phyloP scores from a whole-genome alignment of 2,888 invertebrate genomes.

The Schizotus pectinicornis region DNA sequence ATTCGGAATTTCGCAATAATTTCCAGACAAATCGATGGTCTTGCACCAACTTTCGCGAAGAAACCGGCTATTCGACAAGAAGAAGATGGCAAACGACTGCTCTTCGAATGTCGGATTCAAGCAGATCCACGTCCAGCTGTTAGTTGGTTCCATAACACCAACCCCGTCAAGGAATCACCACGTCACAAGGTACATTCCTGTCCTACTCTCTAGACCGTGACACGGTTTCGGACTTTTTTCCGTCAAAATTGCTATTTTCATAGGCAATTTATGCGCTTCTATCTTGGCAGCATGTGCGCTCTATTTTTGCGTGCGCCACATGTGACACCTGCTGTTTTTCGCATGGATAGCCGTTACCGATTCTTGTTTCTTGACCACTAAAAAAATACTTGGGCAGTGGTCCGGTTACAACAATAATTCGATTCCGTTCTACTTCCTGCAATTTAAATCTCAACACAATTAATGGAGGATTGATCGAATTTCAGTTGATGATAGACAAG shows the following conservation, averaged over 20 bases:
- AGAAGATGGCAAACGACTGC: conserved; percentile 91
- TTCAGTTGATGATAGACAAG: conserved; percentile 84
- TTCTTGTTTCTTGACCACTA: conserved; percentile 34
- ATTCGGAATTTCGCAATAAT: conserved; percentile 12
- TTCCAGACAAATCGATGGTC: conserved; percentile 93
- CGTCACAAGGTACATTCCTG: conserved; percentile 78
- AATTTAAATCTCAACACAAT: background rate
- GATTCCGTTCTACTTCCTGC: background rate
- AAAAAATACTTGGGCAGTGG: conserved; percentile 35
- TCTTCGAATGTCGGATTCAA: conserved; percentile 94
- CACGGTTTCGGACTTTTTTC: conserved; percentile 26
- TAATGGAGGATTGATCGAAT: conserved; percentile 36
- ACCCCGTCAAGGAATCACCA: conserved; percentile 77
- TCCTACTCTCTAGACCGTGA: conserved; percentile 24
- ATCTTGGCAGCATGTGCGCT: conserved; percentile 40
- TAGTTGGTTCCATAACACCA: conserved; percentile 89
- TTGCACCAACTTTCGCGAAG: conserved; percentile 97
- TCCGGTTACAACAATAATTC: conserved; percentile 6
- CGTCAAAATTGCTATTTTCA: conserved; percentile 35
- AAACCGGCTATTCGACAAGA: conserved; percentile 97
- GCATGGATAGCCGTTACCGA: conserved; percentile 24
- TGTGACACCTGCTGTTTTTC: conserved; percentile 47
- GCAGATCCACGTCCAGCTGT: conserved; percentile 91
- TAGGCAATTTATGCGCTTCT: conserved; percentile 36
- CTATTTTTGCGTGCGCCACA: conserved; percentile 42